Percentiles rank a stretch among this genome's conserved stretches.
Evolutionary conservation across 2,888 invertebrate genomes (phyloP).

Genomic region (Notodonta dromedarius): DNA sequence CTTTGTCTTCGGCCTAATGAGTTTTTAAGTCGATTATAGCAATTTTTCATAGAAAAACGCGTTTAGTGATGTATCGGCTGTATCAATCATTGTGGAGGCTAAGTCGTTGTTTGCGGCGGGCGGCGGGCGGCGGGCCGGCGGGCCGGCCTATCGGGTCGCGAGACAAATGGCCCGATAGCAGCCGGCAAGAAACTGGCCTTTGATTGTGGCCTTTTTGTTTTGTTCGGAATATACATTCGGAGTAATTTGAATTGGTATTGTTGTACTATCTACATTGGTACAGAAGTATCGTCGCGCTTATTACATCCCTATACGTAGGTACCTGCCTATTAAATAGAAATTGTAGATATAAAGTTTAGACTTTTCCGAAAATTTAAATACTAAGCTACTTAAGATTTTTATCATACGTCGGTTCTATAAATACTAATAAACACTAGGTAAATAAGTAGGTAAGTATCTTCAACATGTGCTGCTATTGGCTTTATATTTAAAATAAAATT

Average conservation of each 20-base stretch:
- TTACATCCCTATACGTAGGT: no score
- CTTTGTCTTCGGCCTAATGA: constrained; percentile 84
- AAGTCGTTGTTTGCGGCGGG: constrained; percentile 72
- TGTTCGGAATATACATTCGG: constrained; percentile 10
- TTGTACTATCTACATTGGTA: not conserved
- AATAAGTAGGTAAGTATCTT: no score
- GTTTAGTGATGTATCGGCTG: constrained; percentile 82
- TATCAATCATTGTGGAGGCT: constrained; percentile 81
- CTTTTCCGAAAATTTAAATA: no score
- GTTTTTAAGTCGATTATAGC: constrained; percentile 85
- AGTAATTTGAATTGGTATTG: not conserved
- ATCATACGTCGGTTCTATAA: no score
- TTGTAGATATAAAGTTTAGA: no score
- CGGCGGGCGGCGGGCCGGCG: constrained; percentile 17
- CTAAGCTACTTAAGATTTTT: no score
- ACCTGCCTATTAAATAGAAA: no score
- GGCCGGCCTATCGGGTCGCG: constrained; percentile 67
- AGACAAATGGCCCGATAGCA: constrained; percentile 59
- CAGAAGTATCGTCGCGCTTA: no score
- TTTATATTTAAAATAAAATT: no score
- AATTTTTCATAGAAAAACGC: constrained; percentile 85
- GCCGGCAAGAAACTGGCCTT: constrained; percentile 39
- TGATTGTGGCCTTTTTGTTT: constrained; percentile 43
- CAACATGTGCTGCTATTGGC: no score
- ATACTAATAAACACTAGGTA: no score